These are phyloP conservation scores for Theretra japonica DNA, from an alignment of 2,888 invertebrate genomes.

Conservation along the genomic window DNA sequence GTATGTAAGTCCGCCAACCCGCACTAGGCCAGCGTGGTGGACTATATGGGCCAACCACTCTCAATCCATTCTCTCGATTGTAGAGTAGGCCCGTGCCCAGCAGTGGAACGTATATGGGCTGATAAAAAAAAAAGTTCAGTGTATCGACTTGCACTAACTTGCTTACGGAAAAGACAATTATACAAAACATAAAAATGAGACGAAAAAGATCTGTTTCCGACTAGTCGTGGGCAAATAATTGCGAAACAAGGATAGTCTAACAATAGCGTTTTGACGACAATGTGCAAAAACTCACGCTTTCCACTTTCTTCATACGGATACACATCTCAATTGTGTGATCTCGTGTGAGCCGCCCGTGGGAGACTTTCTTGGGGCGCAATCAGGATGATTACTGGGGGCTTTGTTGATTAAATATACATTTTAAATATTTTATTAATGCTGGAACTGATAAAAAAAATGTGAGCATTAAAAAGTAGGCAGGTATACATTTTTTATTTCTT, in stretches of 20 bases:
- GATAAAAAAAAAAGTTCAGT: too few species aligned
- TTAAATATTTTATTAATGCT: too few species aligned
- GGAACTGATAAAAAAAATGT: too few species aligned
- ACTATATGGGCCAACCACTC: too few species aligned
- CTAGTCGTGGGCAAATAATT: constrained; percentile 27
- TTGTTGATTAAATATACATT: neutral
- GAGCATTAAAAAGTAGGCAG: too few species aligned
- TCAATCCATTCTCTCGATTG: too few species aligned
- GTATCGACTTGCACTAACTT: too few species aligned
- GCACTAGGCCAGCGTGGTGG: too few species aligned
- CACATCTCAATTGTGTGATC: constrained; percentile 15
- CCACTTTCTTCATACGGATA: constrained; percentile 47
- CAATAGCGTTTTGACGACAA: constrained; percentile 41
- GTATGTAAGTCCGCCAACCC: too few species aligned
- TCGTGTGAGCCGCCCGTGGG: constrained; percentile 28
- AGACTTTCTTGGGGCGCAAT: constrained; percentile 12
- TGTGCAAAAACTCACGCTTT: constrained; percentile 50
- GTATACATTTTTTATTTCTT: neutral
- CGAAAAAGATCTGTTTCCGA: constrained; percentile 21
- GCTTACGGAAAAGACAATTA: neutral
- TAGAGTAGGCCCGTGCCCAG: too few species aligned
- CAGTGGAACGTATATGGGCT: too few species aligned
- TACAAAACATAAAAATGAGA: neutral
- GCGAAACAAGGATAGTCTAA: constrained; percentile 47
- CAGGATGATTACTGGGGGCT: neutral